A percentile compares a stretch with the other conserved stretches of the same genome.
Conservation (phyloP, 2,797 vertebrate species). For the Yasuhikotakia modesta region DNA sequence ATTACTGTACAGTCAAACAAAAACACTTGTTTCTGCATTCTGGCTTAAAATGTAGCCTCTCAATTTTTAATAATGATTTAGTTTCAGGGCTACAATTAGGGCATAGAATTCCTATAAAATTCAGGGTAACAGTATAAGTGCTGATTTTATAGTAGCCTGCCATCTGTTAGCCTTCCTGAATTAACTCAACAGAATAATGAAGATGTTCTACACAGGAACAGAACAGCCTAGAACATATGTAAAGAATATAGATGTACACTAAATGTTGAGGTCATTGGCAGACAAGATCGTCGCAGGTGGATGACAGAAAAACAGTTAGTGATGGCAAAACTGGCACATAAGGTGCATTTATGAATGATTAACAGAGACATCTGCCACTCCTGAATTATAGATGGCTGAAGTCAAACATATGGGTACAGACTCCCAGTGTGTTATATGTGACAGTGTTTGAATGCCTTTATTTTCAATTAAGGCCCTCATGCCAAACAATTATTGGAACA, state of each 20-base stretch:
- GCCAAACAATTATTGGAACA: not conserved
- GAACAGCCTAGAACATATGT: not conserved
- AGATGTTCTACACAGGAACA: not conserved
- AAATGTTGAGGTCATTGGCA: not conserved
- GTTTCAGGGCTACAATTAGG: not conserved
- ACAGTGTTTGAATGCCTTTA: conserved; percentile 45
- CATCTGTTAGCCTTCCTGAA: not conserved
- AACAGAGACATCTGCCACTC: conserved; percentile 80
- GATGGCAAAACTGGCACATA: conserved; percentile 50
- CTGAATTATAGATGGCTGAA: conserved; percentile 83
- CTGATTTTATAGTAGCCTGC: not conserved
- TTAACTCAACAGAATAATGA: not conserved
- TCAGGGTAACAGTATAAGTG: conserved; percentile 1
- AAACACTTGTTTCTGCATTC: too few species aligned
- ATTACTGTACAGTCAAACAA: too few species aligned
- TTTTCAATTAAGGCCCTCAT: conserved; percentile 54
- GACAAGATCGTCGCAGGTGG: conserved; percentile 60
- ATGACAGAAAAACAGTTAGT: conserved; percentile 16
- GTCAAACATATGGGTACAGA: conserved; percentile 77
- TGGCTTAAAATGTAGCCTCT: too few species aligned
- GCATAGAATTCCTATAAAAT: not conserved
- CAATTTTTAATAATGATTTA: too few species aligned
- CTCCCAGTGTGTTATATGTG: conserved; percentile 72
- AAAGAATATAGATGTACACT: not conserved
- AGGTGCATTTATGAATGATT: conserved; percentile 78